Evolutionary conservation across 2,888 invertebrate species (phyloP).

Genomic region (Troglohyphantes excavatus): DNA sequence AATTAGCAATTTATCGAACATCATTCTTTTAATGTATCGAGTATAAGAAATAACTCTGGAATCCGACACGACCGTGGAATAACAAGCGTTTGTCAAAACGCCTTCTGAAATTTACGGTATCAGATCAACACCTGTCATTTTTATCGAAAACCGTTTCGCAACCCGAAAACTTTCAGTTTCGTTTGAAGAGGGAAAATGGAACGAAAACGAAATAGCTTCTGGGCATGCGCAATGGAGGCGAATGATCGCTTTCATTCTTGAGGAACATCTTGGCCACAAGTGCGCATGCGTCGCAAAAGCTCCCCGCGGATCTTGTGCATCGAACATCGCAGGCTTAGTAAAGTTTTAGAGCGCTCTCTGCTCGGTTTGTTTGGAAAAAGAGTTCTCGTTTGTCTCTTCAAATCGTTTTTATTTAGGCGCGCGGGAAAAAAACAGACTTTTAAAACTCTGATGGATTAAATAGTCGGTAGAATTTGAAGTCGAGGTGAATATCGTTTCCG

Average conservation of each 20-base stretch:
- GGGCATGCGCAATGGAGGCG: constrained; percentile 65
- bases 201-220: not conserved
- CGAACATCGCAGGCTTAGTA: constrained; percentile 28
- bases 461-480: not conserved
- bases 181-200: constrained; percentile 23
- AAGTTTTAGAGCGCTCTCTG: constrained; percentile 40
- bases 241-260: constrained; percentile 75
- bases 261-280: constrained; percentile 49
- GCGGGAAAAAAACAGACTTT: not conserved
- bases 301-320: not conserved
- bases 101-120: not conserved
- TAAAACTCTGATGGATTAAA: too few relatives aligned
- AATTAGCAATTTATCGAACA: too few relatives aligned
- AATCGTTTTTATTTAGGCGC: not conserved
- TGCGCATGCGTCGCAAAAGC: constrained; percentile 50
- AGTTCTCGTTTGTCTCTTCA: not conserved
- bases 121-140: not conserved
- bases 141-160: constrained; percentile 6
- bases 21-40: too few relatives aligned
- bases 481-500: not conserved
- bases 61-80: too few relatives aligned
- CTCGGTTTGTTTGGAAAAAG: not conserved
- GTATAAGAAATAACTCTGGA: too few relatives aligned
- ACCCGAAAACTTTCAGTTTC: constrained; percentile 25
- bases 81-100: too few relatives aligned